Evolutionary conservation across 2,113 vertebrate genomes (phyloP).

Genomic region (Callipepla californica): DNA sequence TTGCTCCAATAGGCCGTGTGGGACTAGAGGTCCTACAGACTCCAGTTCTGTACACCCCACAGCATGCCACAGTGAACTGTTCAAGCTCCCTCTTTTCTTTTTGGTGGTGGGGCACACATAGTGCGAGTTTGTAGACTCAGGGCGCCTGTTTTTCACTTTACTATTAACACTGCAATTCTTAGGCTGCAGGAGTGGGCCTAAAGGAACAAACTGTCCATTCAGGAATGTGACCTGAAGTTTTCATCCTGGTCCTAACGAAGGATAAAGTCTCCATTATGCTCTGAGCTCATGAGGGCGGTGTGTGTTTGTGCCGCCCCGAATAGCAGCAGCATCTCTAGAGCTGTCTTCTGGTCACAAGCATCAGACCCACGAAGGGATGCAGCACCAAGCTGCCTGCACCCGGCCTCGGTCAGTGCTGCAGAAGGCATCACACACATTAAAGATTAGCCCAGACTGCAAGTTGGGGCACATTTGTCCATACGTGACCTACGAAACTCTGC

Average conservation of each 20-base stretch:
- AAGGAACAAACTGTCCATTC: rapidly evolving
- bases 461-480: conserved; percentile 3
- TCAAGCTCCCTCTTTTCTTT: background rate
- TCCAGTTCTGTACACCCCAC: background rate
- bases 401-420: background rate
- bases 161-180: background rate
- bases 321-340: background rate
- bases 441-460: background rate
- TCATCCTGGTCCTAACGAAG: background rate
- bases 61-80: rapidly evolving
- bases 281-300: background rate
- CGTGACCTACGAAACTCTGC: conserved; percentile 32
- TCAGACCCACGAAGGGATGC: rapidly evolving
- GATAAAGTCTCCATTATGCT: background rate
- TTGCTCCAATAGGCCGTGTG: background rate
- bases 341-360: background rate
- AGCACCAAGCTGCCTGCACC: background rate
- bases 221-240: background rate
- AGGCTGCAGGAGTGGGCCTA: background rate
- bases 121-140: background rate
- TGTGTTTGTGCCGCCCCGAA: background rate
- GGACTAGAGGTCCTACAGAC: too few relatives aligned
- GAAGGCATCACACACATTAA: rapidly evolving
- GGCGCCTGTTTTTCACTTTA: background rate
- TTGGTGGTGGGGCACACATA: rapidly evolving